These are phyloP conservation scores for Oscheius sp. DNA, from an alignment of 2,888 invertebrate species.

Conservation along the genomic window DNA sequence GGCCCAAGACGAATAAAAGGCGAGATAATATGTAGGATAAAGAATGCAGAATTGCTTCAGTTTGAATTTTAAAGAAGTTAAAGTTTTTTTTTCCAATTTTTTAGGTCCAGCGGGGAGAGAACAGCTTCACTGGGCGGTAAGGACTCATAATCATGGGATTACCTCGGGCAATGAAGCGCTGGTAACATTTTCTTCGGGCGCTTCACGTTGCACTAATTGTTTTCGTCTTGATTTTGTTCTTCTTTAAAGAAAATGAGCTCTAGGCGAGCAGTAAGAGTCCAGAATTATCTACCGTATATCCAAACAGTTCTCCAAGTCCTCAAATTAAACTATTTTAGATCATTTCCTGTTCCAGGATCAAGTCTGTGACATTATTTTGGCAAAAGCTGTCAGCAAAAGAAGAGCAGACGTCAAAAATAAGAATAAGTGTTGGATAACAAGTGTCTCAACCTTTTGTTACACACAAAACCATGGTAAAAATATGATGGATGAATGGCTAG, in stretches of 20 bases:
- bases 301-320: too few species aligned
- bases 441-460: not conserved
- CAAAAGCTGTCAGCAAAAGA: too few species aligned
- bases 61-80: not conserved
- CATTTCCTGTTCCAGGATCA: too few species aligned
- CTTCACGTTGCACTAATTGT: not conserved
- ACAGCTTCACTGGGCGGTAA: slow-evolving; percentile 29
- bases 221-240: not conserved
- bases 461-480: too few species aligned
- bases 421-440: slow-evolving; percentile 1
- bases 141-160: slow-evolving; percentile 36
- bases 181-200: slow-evolving; percentile 19
- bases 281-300: too few species aligned
- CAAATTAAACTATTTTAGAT: too few species aligned
- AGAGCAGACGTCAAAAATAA: too few species aligned
- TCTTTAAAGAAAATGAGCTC: too few species aligned
- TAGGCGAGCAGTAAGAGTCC: too few species aligned
- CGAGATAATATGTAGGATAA: slow-evolving; percentile 25
- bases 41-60: slow-evolving; percentile 18
- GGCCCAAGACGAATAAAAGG: slow-evolving; percentile 19
- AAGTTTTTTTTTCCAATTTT: not conserved
- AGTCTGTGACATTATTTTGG: too few species aligned
- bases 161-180: slow-evolving; percentile 32
- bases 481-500: not conserved
- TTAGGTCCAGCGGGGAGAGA: not conserved